These are phyloP conservation scores for Grus americana DNA, from an alignment of 2,113 vertebrate genomes.

Conservation along the genomic window DNA sequence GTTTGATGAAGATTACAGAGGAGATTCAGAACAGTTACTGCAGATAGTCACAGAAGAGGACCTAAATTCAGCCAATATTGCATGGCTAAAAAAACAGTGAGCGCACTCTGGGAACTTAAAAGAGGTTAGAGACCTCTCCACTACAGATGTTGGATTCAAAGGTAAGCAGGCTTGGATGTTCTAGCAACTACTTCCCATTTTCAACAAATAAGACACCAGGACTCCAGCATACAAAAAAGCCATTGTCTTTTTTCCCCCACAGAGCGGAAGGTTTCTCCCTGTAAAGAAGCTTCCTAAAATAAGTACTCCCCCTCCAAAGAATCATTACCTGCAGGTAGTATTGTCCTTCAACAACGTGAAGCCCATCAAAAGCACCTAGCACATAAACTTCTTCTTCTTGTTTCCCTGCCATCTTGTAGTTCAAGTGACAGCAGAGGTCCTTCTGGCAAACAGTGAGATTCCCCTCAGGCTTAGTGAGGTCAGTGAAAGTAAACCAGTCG, in stretches of 20 bases:
- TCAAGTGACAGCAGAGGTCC: slow-evolving; percentile 71
- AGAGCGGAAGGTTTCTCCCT: not conserved
- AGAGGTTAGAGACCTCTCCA: not conserved
- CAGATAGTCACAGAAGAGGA: not conserved
- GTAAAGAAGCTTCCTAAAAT: not conserved
- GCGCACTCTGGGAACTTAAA: not conserved
- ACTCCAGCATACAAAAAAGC: not conserved
- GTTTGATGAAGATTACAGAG: not conserved
- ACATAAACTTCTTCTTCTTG: slow-evolving; percentile 63
- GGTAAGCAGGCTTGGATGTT: not conserved
- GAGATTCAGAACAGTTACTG: not conserved
- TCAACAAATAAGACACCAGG: not conserved
- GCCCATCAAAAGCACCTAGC: slow-evolving; percentile 69
- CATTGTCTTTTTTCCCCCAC: not conserved
- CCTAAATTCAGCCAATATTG: not conserved
- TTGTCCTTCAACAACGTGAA: slow-evolving; percentile 68
- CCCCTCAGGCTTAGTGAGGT: slow-evolving; percentile 39
- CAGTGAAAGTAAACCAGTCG: slow-evolving; percentile 65
- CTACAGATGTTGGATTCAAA: not conserved
- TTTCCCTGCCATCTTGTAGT: slow-evolving; percentile 60
- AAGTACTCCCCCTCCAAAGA: not conserved
- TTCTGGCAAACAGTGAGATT: slow-evolving; percentile 70
- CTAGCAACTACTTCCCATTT: not conserved
- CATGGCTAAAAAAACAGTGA: not conserved
- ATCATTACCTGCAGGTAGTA: slow-evolving; percentile 74